Conservation (phyloP, 1,140 invertebrate species). For the Polypedilum pembai region DNA sequence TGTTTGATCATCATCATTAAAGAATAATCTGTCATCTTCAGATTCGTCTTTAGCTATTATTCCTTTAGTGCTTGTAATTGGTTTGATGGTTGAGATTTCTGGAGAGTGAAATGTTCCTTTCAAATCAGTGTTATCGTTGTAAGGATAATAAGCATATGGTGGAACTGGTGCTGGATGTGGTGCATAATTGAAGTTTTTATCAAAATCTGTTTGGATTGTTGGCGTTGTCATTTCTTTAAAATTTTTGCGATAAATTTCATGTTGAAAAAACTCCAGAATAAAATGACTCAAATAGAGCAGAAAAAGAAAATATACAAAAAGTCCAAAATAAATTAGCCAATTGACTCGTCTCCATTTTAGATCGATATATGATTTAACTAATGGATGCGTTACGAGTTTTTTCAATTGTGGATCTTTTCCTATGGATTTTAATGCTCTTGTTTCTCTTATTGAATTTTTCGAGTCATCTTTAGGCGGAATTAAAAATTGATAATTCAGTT, state of each 20-base stretch:
- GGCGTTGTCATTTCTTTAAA: no score
- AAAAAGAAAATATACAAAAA: neutral
- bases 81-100: no score
- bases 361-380: neutral
- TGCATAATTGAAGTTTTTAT: no score
- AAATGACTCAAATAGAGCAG: neutral
- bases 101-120: no score
- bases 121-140: no score
- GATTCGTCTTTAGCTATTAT: no score
- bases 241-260: neutral
- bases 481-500: neutral
- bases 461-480: neutral
- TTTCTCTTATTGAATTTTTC: neutral
- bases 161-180: no score
- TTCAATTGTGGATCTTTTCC: neutral
- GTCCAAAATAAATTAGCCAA: neutral
- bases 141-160: no score
- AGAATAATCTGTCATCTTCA: no score
- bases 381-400: neutral
- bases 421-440: neutral
- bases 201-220: no score
- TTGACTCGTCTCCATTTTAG: neutral
- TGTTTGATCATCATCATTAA: no score
- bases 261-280: neutral
- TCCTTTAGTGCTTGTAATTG: no score